Conservation (phyloP, 2,797 vertebrate genomes). For the Bovichtus variegatus region DNA sequence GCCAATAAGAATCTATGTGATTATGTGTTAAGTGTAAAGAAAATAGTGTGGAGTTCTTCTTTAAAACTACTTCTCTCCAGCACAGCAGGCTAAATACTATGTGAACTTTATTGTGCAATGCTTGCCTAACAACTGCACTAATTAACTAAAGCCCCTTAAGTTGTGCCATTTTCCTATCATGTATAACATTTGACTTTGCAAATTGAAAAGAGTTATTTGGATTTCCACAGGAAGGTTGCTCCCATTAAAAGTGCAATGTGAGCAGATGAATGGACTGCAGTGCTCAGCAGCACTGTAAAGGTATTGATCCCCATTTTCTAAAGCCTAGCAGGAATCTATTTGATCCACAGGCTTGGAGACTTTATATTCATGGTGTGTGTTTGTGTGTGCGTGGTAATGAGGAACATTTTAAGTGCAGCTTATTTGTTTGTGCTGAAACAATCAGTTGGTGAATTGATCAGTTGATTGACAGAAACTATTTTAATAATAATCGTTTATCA, state of each 20-base stretch:
- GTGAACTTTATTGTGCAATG: conserved; percentile 8
- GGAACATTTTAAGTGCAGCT: conserved; percentile 42
- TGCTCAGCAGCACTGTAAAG: conserved; percentile 78
- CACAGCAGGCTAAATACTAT: conserved; percentile 7
- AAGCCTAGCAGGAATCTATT: conserved; percentile 72
- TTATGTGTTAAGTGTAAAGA: not conserved
- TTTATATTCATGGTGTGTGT: conserved; percentile 57
- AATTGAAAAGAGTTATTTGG: conserved; percentile 64
- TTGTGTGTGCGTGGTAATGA: conserved; percentile 40
- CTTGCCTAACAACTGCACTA: conserved; percentile 27
- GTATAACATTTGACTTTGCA: conserved; percentile 65
- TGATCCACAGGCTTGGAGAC: conserved; percentile 65
- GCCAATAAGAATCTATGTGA: not conserved
- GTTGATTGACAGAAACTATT: conserved; percentile 22
- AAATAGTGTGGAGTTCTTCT: not conserved
- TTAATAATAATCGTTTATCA: conserved; percentile 8
- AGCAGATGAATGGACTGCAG: conserved; percentile 78
- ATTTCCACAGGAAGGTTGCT: conserved; percentile 64
- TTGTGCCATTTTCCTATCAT: conserved; percentile 39
- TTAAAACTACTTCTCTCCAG: not conserved
- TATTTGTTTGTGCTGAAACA: conserved; percentile 32
- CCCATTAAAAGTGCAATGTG: conserved; percentile 75
- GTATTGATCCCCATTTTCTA: conserved; percentile 79
- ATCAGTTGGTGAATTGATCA: conserved; percentile 23
- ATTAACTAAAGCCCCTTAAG: conserved; percentile 56